phyloP scores from a whole-genome alignment of 2,888 invertebrate species.

The Embidobia sp. region DNA sequence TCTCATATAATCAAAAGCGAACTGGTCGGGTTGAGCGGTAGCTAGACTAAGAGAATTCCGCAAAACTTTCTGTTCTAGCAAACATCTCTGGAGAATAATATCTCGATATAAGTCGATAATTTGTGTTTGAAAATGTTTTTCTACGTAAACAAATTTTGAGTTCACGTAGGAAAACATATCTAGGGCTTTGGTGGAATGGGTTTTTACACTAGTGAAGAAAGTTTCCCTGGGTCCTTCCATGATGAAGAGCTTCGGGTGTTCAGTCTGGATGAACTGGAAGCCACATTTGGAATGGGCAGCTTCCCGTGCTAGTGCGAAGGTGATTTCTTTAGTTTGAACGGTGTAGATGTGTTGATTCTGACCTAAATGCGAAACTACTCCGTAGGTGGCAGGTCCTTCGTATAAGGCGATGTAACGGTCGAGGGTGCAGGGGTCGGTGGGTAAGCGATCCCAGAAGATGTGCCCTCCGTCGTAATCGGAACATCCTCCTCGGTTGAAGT shows the following conservation, averaged over 20 bases:
- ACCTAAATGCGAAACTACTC: background rate
- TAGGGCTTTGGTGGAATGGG: constrained; percentile 6
- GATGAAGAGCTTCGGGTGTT: constrained; percentile 39
- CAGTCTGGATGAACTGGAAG: constrained; percentile 1
- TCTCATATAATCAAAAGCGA: constrained; percentile 65
- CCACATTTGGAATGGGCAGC: background rate
- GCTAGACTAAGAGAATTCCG: constrained; percentile 66
- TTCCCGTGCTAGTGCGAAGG: constrained; percentile 53
- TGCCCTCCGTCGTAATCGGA: constrained; percentile 42
- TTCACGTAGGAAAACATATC: constrained; percentile 65
- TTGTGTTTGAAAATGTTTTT: constrained; percentile 41
- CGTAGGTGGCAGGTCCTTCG: background rate
- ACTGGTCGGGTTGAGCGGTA: constrained; percentile 64
- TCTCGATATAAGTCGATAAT: constrained; percentile 62
- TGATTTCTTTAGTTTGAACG: constrained; percentile 28
- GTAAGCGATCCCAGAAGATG: constrained; percentile 38
- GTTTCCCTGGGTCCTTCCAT: constrained; percentile 8
- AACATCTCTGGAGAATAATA: constrained; percentile 66
- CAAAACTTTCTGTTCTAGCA: constrained; percentile 67
- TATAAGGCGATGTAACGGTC: constrained; percentile 33
- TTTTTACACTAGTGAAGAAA: background rate
- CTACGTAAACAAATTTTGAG: constrained; percentile 69
- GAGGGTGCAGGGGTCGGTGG: constrained; percentile 34
- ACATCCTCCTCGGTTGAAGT: constrained; percentile 16
- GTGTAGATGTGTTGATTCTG: constrained; percentile 51